phyloP scores from a whole-genome alignment of 2,888 invertebrate genomes.

The Parapristionchus giblindavisi region DNA sequence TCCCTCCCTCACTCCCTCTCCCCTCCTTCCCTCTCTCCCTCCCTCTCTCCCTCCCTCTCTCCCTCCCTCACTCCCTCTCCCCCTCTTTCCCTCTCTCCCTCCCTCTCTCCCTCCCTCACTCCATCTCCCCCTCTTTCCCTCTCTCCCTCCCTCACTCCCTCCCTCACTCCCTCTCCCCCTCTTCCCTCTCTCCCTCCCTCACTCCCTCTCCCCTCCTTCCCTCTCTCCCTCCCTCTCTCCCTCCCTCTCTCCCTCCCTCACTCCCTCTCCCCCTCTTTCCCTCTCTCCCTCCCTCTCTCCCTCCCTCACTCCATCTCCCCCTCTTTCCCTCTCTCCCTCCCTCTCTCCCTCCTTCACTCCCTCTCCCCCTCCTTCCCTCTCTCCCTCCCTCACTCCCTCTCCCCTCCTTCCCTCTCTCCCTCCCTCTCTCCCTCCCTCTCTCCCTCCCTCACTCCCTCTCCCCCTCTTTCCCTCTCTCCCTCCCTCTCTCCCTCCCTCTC shows the following conservation, averaged over 20 bases:
- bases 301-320: not conserved
- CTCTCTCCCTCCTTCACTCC: not conserved
- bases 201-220: not conserved
- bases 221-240: not conserved
- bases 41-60: not conserved
- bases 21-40: not conserved
- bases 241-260: not conserved
- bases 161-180: not conserved
- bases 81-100: slow-evolving; percentile 1
- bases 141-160: not conserved
- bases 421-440: slow-evolving; percentile 5
- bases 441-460: slow-evolving; percentile 11
- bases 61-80: slow-evolving; percentile 12
- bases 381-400: not conserved
- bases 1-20: slow-evolving; percentile 14
- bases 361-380: slow-evolving; percentile 2
- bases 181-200: not conserved
- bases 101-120: slow-evolving; percentile 5
- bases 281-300: not conserved
- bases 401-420: not conserved
- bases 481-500: not conserved
- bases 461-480: slow-evolving; percentile 13
- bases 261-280: not conserved
- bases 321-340: not conserved
- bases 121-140: not conserved